Conservation (phyloP, 2,113 vertebrate species). For the Mystacornis crossleyi region DNA sequence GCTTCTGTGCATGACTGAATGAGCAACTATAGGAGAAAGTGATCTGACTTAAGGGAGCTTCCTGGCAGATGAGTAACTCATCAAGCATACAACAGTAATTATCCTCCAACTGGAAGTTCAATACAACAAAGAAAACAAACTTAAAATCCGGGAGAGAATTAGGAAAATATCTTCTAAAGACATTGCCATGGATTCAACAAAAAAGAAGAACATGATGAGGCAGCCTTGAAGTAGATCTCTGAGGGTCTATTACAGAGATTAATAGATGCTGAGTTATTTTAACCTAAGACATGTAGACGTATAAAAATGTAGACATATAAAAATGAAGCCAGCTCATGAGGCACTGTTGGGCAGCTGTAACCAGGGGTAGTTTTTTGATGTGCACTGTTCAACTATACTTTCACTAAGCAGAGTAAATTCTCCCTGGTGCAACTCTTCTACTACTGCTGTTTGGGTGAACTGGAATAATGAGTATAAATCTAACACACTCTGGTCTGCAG, state of each 20-base stretch:
- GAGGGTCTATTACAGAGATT: not conserved
- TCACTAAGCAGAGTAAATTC: not conserved
- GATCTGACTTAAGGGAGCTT: not conserved
- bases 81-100: not conserved
- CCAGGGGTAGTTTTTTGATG: not conserved
- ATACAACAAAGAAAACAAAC: not conserved
- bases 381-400: not conserved
- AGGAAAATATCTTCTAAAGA: not conserved
- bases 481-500: not conserved
- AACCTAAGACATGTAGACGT: not conserved
- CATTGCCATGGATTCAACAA: not conserved
- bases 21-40: not conserved
- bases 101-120: not conserved
- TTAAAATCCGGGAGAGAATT: not conserved
- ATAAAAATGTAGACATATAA: not conserved
- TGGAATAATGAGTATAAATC: not conserved
- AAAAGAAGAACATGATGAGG: not conserved
- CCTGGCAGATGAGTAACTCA: not conserved
- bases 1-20: not conserved
- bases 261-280: not conserved
- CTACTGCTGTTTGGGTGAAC: not conserved
- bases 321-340: not conserved
- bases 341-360: not conserved
- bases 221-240: not conserved
- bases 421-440: not conserved